Conservation (phyloP, 2,113 vertebrate species). For the Cichladusa arquata region DNA sequence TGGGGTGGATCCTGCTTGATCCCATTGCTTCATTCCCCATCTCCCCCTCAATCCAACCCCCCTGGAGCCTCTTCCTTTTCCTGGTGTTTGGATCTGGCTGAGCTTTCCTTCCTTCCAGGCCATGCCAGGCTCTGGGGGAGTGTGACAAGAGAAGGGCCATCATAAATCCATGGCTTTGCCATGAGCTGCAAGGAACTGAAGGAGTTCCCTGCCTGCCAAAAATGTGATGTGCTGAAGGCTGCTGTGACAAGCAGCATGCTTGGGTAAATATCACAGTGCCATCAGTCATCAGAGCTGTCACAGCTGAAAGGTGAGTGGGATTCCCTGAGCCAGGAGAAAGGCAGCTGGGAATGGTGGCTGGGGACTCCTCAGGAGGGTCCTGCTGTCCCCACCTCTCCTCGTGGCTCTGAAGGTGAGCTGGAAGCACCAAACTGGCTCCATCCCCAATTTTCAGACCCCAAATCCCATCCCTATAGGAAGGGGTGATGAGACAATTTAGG, state of each 20-base stretch:
- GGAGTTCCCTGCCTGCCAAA: background rate
- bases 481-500: background rate
- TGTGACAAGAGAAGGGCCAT: background rate
- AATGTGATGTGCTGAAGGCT: background rate
- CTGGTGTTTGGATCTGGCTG: background rate
- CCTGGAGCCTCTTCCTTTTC: background rate
- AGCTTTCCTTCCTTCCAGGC: background rate
- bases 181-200: rapidly evolving
- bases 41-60: background rate
- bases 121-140: background rate
- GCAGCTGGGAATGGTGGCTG: background rate
- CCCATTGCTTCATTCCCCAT: background rate
- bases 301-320: background rate
- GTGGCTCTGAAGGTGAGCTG: background rate
- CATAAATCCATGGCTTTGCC: background rate
- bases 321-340: background rate
- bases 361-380: background rate
- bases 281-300: background rate
- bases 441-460: background rate
- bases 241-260: background rate
- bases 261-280: background rate
- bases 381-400: background rate
- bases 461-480: rapidly evolving
- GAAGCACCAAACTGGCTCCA: rapidly evolving
- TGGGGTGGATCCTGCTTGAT: background rate